A percentile compares a stretch with the other conserved stretches of the same genome.
Conservation (phyloP, 2,797 vertebrate species). For the Coluber constrictor region DNA sequence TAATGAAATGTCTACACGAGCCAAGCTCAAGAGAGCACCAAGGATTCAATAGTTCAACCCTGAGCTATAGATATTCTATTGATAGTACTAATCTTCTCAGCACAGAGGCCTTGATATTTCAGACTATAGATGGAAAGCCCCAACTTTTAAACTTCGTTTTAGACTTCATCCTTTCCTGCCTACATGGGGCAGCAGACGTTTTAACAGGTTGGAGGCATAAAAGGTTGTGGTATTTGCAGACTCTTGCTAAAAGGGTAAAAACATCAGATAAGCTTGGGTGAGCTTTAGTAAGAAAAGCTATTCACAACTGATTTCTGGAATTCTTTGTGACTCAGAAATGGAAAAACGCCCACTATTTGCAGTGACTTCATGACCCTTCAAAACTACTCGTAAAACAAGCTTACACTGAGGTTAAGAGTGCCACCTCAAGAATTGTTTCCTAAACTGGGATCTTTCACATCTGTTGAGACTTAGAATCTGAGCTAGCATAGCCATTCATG, state of each 20-base stretch:
- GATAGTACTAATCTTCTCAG: neutral
- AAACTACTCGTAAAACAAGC: neutral
- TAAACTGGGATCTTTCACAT: neutral
- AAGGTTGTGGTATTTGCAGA: neutral
- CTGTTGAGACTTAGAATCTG: neutral
- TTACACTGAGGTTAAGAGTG: neutral
- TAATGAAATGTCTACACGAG: neutral
- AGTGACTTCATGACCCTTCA: neutral
- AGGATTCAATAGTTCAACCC: neutral
- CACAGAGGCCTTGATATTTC: neutral
- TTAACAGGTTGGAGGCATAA: neutral
- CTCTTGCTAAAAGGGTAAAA: neutral
- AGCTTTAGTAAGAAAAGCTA: neutral
- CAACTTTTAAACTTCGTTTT: neutral
- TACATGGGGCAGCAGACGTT: neutral
- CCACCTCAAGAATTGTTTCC: neutral
- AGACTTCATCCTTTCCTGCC: neutral
- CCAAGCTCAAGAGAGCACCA: neutral
- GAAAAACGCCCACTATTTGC: neutral
- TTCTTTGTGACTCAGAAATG: slow-evolving; percentile 10
- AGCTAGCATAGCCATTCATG: neutral
- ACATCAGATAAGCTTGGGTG: neutral
- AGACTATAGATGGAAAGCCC: neutral
- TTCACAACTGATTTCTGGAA: neutral
- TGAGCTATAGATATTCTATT: neutral